These are phyloP conservation scores for Drosophila ercepeae DNA, from an alignment of 1,140 invertebrate species.

Conservation along the genomic window DNA sequence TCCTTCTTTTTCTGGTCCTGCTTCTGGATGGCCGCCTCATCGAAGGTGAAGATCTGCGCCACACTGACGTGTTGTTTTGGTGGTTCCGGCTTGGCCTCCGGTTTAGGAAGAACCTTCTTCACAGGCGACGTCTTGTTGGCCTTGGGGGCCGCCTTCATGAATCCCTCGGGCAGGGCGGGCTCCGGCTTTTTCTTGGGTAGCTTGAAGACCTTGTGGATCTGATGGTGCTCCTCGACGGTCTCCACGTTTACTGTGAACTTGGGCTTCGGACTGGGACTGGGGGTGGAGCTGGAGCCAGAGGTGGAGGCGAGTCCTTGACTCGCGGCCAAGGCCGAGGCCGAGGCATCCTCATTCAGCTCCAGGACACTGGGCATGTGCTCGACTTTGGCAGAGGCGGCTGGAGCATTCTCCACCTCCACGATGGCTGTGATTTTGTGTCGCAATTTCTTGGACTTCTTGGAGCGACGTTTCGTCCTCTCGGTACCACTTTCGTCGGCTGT, in stretches of 20 bases:
- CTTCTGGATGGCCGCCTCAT: conserved; percentile 54
- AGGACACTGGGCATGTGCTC: conserved; percentile 58
- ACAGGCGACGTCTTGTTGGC: conserved; percentile 61
- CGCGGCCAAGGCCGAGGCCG: background rate
- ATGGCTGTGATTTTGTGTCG: conserved; percentile 76
- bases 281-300: conserved; percentile 24
- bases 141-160: conserved; percentile 65
- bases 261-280: conserved; percentile 52
- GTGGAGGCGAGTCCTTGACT: background rate
- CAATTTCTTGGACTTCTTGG: conserved; percentile 69
- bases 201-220: conserved; percentile 76
- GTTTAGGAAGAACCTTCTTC: conserved; percentile 32
- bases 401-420: conserved; percentile 68
- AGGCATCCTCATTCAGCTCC: conserved; percentile 53
- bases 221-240: conserved; percentile 73
- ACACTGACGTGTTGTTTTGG: conserved; percentile 40
- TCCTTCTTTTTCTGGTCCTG: conserved; percentile 12
- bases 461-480: conserved; percentile 42
- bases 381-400: background rate
- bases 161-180: conserved; percentile 62
- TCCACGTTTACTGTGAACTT: conserved; percentile 77
- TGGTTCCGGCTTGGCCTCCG: background rate
- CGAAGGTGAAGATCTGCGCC: conserved; percentile 74
- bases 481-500: conserved; percentile 50
- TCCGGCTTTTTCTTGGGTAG: conserved; percentile 78